Percentiles rank a stretch among this genome's conserved stretches.
Conservation (phyloP, 2,113 vertebrate species). For the Eidolon helvum region DNA sequence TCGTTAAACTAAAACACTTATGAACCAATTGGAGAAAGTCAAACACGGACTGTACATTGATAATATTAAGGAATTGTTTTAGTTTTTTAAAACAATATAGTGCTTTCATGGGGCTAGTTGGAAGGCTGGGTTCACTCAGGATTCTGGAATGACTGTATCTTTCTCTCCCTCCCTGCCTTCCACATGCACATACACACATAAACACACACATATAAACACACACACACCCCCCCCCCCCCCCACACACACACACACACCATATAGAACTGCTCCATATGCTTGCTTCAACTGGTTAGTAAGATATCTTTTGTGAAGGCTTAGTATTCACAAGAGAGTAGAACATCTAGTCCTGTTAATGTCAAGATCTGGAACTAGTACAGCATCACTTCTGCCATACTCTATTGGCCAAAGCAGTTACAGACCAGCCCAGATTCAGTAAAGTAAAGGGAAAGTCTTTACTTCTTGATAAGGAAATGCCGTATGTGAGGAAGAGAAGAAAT, state of each 20-base stretch:
- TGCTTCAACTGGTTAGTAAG: background rate
- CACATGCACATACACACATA: too few relatives aligned
- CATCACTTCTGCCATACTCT: background rate
- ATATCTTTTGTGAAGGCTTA: background rate
- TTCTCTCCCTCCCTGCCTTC: background rate
- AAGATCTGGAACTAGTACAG: background rate
- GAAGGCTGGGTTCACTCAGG: background rate
- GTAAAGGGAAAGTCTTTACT: background rate
- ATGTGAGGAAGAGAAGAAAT: background rate
- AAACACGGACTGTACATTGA: background rate
- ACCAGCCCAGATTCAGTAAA: background rate
- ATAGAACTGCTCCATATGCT: background rate
- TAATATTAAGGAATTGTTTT: background rate
- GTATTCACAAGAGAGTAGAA: background rate
- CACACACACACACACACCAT: too few relatives aligned
- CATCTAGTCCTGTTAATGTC: background rate
- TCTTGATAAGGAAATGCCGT: background rate
- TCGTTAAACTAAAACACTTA: background rate
- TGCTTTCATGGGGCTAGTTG: background rate
- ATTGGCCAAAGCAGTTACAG: background rate
- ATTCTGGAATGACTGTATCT: background rate
- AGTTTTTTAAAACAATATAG: background rate
- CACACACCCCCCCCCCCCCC: too few relatives aligned
- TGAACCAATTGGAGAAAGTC: background rate
- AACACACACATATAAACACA: too few relatives aligned